Percentiles rank a stretch among this genome's conserved stretches.
These are phyloP conservation scores for Chrosomus eos DNA, from an alignment of 2,797 vertebrate species.

Conservation along the genomic window DNA sequence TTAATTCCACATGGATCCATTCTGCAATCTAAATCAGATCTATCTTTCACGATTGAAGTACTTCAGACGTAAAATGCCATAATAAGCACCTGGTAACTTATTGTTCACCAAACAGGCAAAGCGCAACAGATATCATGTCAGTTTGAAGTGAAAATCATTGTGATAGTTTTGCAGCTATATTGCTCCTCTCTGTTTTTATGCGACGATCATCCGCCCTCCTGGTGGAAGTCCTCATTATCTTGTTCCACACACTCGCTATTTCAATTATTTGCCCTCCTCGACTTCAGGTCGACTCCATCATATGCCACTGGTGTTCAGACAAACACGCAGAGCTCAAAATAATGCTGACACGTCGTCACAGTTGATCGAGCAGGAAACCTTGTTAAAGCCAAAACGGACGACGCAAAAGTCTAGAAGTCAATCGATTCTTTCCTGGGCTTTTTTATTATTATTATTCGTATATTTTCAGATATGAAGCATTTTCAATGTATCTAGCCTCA, in stretches of 20 bases:
- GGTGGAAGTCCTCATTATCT: slow-evolving; percentile 45
- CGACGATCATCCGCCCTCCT: slow-evolving; percentile 4
- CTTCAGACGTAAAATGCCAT: not conserved
- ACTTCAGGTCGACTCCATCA: slow-evolving; percentile 9
- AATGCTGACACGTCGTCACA: slow-evolving; percentile 6
- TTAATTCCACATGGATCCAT: not conserved
- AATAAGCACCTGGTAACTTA: slow-evolving; percentile 7
- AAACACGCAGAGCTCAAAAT: slow-evolving; percentile 18
- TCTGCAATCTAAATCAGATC: not conserved
- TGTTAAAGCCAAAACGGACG: slow-evolving; percentile 17
- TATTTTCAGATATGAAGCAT: no score
- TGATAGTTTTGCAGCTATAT: slow-evolving; percentile 27
- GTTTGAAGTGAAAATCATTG: slow-evolving; percentile 30
- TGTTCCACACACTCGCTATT: slow-evolving; percentile 31
- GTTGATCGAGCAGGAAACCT: slow-evolving; percentile 19
- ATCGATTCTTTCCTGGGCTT: not conserved
- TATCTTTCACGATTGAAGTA: not conserved
- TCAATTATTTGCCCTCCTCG: slow-evolving; percentile 36
- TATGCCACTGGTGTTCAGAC: slow-evolving; percentile 18
- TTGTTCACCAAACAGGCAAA: slow-evolving; percentile 28
- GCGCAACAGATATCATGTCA: slow-evolving; percentile 17
- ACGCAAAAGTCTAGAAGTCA: not conserved
- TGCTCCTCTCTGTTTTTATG: slow-evolving; percentile 9
- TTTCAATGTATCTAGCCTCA: not conserved
- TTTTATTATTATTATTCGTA: not conserved